Percentiles rank a stretch among this genome's conserved stretches.
These are phyloP conservation scores for Caenorhabditis sp. DNA, from an alignment of 2,888 invertebrate species.

Conservation along the genomic window DNA sequence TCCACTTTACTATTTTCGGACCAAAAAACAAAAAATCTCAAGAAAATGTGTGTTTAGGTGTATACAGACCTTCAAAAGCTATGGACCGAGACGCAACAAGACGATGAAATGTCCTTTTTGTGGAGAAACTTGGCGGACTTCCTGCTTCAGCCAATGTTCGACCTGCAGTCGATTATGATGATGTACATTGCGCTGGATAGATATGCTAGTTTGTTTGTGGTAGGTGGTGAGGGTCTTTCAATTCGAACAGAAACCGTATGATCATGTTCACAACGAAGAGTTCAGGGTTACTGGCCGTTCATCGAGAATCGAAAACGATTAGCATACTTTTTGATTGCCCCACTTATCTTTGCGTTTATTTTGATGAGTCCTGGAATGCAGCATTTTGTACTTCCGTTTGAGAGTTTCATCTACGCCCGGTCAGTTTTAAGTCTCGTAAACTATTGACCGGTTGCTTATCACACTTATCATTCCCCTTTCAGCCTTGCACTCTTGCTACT, in stretches of 20 bases:
- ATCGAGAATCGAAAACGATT: constrained; percentile 45
- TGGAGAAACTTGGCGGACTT: constrained; percentile 56
- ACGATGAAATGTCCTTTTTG: constrained; percentile 39
- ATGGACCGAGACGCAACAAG: constrained; percentile 30
- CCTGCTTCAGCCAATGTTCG: constrained; percentile 58
- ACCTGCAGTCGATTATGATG: constrained; percentile 57
- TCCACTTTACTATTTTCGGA: not conserved
- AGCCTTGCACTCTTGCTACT: constrained; percentile 58
- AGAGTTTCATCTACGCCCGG: constrained; percentile 60
- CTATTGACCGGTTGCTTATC: constrained; percentile 4
- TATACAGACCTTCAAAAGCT: constrained; percentile 45
- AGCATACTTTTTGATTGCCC: constrained; percentile 42
- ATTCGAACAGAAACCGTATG: not conserved
- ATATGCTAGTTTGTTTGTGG: constrained; percentile 61
- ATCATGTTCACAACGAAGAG: constrained; percentile 3
- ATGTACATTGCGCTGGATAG: constrained; percentile 59
- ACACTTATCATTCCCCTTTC: constrained; percentile 20
- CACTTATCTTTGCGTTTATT: constrained; percentile 43
- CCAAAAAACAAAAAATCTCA: constrained; percentile 3
- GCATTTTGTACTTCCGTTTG: constrained; percentile 44
- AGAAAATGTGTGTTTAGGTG: constrained; percentile 32
- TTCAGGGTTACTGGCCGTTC: constrained; percentile 64
- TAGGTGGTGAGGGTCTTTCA: too few species aligned
- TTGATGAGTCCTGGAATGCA: constrained; percentile 47
- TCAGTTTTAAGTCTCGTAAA: constrained; percentile 12